Conservation (phyloP, 2,113 vertebrate species). For the Burhinus bistriatus region DNA sequence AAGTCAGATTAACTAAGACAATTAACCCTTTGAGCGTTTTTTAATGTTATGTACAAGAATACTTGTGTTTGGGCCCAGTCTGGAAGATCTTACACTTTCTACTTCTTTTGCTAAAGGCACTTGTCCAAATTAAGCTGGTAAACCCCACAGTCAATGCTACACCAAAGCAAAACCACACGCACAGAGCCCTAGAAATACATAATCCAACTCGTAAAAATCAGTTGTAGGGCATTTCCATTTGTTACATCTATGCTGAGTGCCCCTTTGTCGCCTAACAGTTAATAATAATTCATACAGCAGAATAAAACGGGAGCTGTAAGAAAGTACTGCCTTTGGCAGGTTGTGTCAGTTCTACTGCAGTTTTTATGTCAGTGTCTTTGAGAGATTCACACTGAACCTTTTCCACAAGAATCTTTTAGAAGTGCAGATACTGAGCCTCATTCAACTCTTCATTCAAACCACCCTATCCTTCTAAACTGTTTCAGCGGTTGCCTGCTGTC, state of each 20-base stretch:
- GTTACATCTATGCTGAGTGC: not conserved
- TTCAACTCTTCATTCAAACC: not conserved
- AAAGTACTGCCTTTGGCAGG: not conserved
- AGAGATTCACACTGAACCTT: not conserved
- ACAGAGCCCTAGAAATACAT: not conserved
- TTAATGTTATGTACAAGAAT: not conserved
- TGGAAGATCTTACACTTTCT: not conserved
- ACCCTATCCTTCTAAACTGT: not conserved
- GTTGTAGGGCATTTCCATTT: not conserved
- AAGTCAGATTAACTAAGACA: not conserved
- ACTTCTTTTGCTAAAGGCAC: not conserved
- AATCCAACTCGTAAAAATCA: not conserved
- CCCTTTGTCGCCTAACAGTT: not conserved
- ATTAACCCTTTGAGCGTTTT: not conserved
- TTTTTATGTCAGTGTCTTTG: not conserved
- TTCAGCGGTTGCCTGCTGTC: not conserved
- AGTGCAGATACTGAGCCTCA: not conserved
- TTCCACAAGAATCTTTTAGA: not conserved
- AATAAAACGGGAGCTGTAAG: not conserved
- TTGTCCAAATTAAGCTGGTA: not conserved
- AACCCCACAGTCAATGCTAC: not conserved
- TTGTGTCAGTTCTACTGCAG: not conserved
- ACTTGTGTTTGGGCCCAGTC: not conserved
- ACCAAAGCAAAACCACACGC: not conserved
- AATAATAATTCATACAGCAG: not conserved